Evolutionary conservation across 1,140 invertebrate species (phyloP).

Genomic region (Heterodera carotae): DNA sequence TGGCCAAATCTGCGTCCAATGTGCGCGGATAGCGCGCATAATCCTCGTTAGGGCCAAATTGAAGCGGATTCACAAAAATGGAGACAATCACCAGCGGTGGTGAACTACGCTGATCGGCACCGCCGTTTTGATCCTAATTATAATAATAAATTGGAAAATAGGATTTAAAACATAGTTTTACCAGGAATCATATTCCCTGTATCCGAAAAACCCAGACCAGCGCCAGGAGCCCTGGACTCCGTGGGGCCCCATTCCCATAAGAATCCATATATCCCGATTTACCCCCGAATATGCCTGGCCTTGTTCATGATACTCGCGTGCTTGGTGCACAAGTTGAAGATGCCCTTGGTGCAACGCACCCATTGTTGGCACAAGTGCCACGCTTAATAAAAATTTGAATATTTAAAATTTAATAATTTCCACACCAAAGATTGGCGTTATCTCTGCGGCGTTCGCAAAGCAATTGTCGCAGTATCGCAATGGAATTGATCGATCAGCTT

Average conservation of each 20-base stretch:
- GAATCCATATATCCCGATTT: no score
- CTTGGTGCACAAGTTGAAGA: constrained; percentile 35
- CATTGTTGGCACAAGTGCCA: constrained; percentile 48
- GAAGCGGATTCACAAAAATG: constrained; percentile 47
- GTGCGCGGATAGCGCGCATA: constrained; percentile 37
- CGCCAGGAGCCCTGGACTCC: no score
- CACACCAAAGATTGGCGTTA: neutral
- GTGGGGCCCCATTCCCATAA: no score
- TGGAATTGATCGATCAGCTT: neutral
- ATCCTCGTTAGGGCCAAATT: constrained; percentile 36
- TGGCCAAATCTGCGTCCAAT: constrained; percentile 30
- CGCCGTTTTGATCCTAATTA: neutral
- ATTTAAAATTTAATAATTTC: constrained; percentile 15
- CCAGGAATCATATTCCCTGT: no score
- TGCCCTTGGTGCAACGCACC: constrained; percentile 50
- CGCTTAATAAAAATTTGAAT: neutral
- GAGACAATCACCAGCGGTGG: constrained; percentile 27
- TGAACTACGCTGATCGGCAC: neutral
- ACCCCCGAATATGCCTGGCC: no score
- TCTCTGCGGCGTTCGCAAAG: neutral
- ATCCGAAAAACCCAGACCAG: no score
- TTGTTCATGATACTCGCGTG: neutral
- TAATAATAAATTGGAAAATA: no score
- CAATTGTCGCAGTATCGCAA: neutral
- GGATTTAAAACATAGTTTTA: no score